phyloP scores from a whole-genome alignment of 2,888 invertebrate genomes.

The Drosophila barbarae region DNA sequence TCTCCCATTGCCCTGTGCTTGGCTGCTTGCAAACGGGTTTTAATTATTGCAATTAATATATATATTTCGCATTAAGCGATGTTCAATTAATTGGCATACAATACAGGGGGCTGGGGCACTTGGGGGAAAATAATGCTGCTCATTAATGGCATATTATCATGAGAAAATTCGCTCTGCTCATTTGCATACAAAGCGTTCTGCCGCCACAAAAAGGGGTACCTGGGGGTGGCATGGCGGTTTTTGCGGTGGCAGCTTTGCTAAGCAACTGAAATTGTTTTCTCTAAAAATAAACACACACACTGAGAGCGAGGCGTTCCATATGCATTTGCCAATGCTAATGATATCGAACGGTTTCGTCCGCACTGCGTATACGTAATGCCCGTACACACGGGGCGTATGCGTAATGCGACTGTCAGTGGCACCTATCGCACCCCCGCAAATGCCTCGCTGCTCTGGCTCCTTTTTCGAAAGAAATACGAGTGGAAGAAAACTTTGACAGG shows the following conservation, averaged over 20 bases:
- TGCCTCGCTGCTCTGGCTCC: neutral
- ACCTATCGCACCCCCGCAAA: neutral
- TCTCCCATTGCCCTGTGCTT: slow-evolving; percentile 2
- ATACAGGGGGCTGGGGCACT: neutral
- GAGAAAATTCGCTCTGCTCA: slow-evolving; percentile 30
- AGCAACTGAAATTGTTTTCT: slow-evolving; percentile 37
- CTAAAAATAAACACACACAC: slow-evolving; percentile 20
- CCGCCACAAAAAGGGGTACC: neutral
- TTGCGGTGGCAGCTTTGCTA: slow-evolving; percentile 21
- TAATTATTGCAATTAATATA: slow-evolving; percentile 29
- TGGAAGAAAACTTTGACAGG: slow-evolving; percentile 26
- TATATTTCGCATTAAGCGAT: slow-evolving; percentile 27
- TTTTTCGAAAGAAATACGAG: slow-evolving; percentile 2
- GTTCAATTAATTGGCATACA: slow-evolving; percentile 39
- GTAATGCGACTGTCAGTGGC: slow-evolving; percentile 26
- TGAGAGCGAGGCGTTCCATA: slow-evolving; percentile 1
- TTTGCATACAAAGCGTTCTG: slow-evolving; percentile 36
- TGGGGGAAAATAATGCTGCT: slow-evolving; percentile 30
- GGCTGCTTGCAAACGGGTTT: slow-evolving; percentile 33
- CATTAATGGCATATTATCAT: slow-evolving; percentile 40
- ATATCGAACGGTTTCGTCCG: slow-evolving; percentile 9
- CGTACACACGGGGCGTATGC: slow-evolving; percentile 11
- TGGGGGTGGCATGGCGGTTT: neutral
- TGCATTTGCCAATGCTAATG: slow-evolving; percentile 28
- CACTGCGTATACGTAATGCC: slow-evolving; percentile 31